Conservation (phyloP, 2,113 vertebrate species). For the Ramphastos sulfuratus region DNA sequence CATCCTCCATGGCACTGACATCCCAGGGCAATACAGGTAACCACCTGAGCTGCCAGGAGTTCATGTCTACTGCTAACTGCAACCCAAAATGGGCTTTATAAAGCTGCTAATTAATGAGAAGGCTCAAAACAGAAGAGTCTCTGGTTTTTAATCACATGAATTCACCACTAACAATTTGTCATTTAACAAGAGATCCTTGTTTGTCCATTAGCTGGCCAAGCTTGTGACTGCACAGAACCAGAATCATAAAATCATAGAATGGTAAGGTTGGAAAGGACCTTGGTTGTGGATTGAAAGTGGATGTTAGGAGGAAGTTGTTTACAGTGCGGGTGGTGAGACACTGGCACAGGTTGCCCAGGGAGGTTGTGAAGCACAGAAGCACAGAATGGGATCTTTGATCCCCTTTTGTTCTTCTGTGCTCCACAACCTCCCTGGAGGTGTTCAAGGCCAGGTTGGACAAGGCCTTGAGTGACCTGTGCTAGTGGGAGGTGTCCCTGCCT, state of each 20-base stretch:
- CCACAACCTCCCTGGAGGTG: no score
- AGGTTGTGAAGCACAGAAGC: no score
- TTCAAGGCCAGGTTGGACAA: background rate
- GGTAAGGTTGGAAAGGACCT: no score
- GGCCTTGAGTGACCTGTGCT: background rate
- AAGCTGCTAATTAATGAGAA: background rate
- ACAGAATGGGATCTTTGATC: no score
- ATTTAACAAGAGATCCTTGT: background rate
- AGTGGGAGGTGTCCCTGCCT: no score
- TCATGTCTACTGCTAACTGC: background rate
- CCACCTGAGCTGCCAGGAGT: background rate
- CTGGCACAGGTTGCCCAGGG: no score
- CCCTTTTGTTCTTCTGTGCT: no score
- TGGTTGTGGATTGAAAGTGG: no score
- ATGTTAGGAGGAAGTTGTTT: no score
- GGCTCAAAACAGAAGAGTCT: background rate
- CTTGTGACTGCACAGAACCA: no score
- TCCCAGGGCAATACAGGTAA: background rate
- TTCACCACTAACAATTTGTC: background rate
- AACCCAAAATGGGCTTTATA: background rate
- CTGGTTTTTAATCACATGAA: background rate
- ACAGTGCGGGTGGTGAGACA: no score
- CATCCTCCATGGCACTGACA: background rate
- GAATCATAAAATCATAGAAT: no score
- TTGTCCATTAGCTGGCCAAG: constrained; percentile 1